These are phyloP conservation scores for Tetanocera ferruginea DNA, from an alignment of 2,888 invertebrate genomes.

Conservation along the genomic window DNA sequence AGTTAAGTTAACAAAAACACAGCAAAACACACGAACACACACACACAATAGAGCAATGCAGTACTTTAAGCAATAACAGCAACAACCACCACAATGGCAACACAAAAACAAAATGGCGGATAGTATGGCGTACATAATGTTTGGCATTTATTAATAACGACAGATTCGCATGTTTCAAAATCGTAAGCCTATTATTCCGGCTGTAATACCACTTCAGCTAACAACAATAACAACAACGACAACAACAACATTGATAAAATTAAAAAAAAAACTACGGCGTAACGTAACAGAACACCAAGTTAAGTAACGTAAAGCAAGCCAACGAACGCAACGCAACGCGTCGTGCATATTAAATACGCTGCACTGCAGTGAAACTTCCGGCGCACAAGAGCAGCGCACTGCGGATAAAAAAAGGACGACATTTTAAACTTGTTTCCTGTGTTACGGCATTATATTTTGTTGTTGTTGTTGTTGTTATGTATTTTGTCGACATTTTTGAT, in stretches of 20 bases:
- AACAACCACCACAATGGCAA: background rate
- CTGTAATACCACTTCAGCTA: conserved; percentile 36
- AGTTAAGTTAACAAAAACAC: background rate
- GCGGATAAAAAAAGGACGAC: conserved; percentile 20
- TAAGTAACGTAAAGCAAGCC: background rate
- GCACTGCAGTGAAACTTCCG: conserved; percentile 11
- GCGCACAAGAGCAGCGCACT: background rate
- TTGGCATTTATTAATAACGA: conserved; percentile 45
- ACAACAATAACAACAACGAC: conserved; percentile 7
- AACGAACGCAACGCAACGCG: conserved; percentile 4
- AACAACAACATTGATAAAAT: background rate
- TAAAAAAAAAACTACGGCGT: background rate
- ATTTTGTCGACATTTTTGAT: conserved; percentile 6
- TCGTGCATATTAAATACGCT: conserved; percentile 28
- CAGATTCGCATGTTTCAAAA: conserved; percentile 53
- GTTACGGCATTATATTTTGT: background rate
- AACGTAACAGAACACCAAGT: background rate
- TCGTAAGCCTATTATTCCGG: conserved; percentile 50
- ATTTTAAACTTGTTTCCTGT: conserved; percentile 5
- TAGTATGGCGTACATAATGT: background rate
- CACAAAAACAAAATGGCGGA: background rate
- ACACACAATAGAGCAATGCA: background rate
- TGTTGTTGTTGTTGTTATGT: background rate
- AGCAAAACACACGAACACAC: background rate
- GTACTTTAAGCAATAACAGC: background rate